phyloP scores from a whole-genome alignment of 2,797 vertebrate species.

The Oophaga sylvatica region DNA sequence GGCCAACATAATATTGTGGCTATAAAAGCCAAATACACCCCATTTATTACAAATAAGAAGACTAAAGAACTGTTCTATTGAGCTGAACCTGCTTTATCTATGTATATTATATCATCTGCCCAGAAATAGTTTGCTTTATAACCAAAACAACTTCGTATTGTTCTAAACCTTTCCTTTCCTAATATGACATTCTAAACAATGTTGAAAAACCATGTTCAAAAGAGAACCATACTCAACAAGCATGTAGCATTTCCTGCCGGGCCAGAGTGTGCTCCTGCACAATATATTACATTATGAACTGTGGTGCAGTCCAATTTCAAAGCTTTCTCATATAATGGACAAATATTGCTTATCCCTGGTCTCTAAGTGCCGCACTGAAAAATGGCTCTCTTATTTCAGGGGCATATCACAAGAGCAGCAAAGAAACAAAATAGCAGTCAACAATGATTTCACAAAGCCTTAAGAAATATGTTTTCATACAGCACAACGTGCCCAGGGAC shows the following conservation, averaged over 20 bases:
- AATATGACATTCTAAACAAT: not conserved
- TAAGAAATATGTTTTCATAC: slow-evolving; percentile 42
- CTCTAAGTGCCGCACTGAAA: slow-evolving; percentile 37
- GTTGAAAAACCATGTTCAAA: not conserved
- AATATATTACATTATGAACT: slow-evolving; percentile 18
- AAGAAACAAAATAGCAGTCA: slow-evolving; percentile 29
- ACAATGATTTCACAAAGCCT: slow-evolving; percentile 32
- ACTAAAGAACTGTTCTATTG: not conserved
- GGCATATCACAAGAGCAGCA: slow-evolving; percentile 15
- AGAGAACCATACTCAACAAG: not conserved
- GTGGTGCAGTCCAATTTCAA: slow-evolving; percentile 28
- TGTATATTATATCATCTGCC: not conserved
- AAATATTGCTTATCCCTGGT: slow-evolving; percentile 28
- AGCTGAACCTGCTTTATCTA: not conserved
- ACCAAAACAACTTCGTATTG: not conserved
- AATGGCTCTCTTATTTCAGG: slow-evolving; percentile 28
- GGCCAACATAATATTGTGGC: not conserved
- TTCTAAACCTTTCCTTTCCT: not conserved
- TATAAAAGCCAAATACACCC: not conserved
- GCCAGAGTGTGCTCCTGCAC: slow-evolving; percentile 11
- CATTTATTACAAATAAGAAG: not conserved
- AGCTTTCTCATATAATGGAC: slow-evolving; percentile 31
- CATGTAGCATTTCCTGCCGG: slow-evolving; percentile 6
- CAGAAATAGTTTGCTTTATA: not conserved
- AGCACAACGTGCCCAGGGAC: slow-evolving; percentile 18